These are phyloP conservation scores for Lasioglossum zephyrum DNA, from an alignment of 2,888 invertebrate species.

Conservation along the genomic window DNA sequence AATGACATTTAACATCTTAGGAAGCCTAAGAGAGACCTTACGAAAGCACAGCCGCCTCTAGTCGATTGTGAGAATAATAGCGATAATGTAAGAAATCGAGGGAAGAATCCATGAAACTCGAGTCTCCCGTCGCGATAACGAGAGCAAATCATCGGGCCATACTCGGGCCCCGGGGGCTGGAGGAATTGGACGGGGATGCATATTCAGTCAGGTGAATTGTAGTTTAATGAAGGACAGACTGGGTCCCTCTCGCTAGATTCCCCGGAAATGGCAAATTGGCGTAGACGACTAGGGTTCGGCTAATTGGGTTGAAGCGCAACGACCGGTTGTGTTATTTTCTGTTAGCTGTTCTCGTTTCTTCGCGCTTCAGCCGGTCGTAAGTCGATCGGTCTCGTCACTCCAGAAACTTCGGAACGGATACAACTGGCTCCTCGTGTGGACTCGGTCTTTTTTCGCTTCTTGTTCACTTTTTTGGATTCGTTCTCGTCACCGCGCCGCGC, in stretches of 20 bases:
- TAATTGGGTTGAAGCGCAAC: slow-evolving; percentile 60
- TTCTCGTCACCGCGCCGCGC: not conserved
- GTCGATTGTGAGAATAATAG: slow-evolving; percentile 30
- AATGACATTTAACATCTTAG: too few relatives aligned
- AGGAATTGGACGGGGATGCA: slow-evolving; percentile 55
- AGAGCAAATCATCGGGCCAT: not conserved
- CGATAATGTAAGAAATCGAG: slow-evolving; percentile 62
- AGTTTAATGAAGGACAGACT: slow-evolving; percentile 56
- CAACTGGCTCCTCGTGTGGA: not conserved
- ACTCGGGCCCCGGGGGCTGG: slow-evolving; percentile 23
- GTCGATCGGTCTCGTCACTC: not conserved
- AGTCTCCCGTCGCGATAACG: slow-evolving; percentile 11
- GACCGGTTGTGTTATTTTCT: slow-evolving; percentile 50
- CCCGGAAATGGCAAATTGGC: slow-evolving; percentile 64
- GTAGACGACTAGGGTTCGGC: slow-evolving; percentile 54
- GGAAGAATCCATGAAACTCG: slow-evolving; percentile 54
- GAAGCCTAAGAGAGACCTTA: too few relatives aligned
- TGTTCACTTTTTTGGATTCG: not conserved
- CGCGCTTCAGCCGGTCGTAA: slow-evolving; percentile 24
- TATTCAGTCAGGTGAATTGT: slow-evolving; percentile 63
- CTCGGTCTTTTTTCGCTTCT: not conserved
- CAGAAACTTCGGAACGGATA: not conserved
- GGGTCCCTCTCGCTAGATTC: slow-evolving; percentile 30
- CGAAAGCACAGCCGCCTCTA: too few relatives aligned
- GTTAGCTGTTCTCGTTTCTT: slow-evolving; percentile 47